Conservation (phyloP, 2,113 vertebrate species). For the Romanogobio albipinnatus region DNA sequence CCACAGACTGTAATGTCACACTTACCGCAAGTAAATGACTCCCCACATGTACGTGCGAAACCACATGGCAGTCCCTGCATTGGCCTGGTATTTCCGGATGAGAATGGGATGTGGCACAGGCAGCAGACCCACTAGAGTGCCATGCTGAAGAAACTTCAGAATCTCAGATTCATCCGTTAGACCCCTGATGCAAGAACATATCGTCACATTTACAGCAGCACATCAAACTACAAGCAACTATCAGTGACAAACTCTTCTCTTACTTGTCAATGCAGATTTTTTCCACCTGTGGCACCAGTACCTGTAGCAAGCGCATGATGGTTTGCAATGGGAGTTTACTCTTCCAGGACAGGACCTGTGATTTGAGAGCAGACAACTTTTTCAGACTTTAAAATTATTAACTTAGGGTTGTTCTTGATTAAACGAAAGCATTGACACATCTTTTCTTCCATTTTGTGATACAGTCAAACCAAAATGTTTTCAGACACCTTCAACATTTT, state of each 20-base stretch:
- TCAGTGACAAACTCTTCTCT: constrained; percentile 33
- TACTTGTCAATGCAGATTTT: constrained; percentile 99
- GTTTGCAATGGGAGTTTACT: constrained; percentile 95
- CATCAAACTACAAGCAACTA: background rate
- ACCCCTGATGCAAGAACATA: constrained; percentile 76
- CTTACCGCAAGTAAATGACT: constrained; percentile 95
- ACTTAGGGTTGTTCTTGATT: background rate
- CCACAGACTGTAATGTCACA: background rate
- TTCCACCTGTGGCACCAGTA: constrained; percentile 97
- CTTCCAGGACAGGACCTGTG: constrained; percentile 93
- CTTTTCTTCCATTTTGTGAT: background rate
- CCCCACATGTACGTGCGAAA: constrained; percentile 99
- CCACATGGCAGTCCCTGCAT: constrained; percentile 97
- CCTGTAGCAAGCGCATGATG: constrained; percentile 96
- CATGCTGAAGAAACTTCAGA: constrained; percentile 94
- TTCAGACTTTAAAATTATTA: background rate
- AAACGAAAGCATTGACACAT: background rate
- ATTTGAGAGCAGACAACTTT: background rate
- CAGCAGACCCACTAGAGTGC: constrained; percentile 93
- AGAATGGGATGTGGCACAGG: constrained; percentile 98
- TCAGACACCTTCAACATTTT: too few species aligned
- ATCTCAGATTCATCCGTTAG: constrained; percentile 97
- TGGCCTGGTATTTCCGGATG: constrained; percentile 98
- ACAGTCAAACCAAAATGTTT: too few species aligned
- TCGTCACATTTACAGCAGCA: background rate